A percentile compares a stretch with the other conserved stretches of the same genome.
Evolutionary conservation across 2,888 invertebrate genomes (phyloP).

Genomic region (Phlogophora meticulosa): DNA sequence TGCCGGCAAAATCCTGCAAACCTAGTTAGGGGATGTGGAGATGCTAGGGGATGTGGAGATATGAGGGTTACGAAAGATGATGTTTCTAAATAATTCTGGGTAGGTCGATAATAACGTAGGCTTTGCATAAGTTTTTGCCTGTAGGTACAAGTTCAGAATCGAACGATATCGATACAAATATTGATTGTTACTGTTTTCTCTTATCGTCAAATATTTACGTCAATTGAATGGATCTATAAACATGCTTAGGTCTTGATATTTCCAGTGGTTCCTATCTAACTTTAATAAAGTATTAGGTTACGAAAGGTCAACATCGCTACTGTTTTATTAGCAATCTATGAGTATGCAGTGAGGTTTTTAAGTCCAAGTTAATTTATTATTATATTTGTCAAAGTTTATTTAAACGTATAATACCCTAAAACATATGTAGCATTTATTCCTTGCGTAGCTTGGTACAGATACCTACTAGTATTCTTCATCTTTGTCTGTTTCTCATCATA

Average conservation of each 20-base stretch:
- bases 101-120: slow-evolving; percentile 12
- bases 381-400: too few species aligned
- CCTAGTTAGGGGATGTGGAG: slow-evolving; percentile 30
- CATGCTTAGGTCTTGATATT: neutral
- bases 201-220: neutral
- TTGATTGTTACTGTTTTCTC: neutral
- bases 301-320: neutral
- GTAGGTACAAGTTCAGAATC: neutral
- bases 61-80: slow-evolving; percentile 22
- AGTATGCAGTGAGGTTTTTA: neutral
- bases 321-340: neutral
- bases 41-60: too few species aligned
- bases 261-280: too few species aligned
- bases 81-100: slow-evolving; percentile 25
- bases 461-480: neutral
- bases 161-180: neutral
- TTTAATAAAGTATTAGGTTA: neutral
- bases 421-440: neutral
- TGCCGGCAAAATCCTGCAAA: slow-evolving; percentile 37
- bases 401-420: neutral
- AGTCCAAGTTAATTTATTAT: neutral
- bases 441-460: neutral
- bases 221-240: neutral
- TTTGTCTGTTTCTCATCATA: too few species aligned
- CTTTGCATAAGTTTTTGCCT: neutral